Percentiles rank a stretch among this genome's conserved stretches.
These are phyloP conservation scores for Sminthurides aquaticus DNA, from an alignment of 2,888 invertebrate species.

Conservation along the genomic window DNA sequence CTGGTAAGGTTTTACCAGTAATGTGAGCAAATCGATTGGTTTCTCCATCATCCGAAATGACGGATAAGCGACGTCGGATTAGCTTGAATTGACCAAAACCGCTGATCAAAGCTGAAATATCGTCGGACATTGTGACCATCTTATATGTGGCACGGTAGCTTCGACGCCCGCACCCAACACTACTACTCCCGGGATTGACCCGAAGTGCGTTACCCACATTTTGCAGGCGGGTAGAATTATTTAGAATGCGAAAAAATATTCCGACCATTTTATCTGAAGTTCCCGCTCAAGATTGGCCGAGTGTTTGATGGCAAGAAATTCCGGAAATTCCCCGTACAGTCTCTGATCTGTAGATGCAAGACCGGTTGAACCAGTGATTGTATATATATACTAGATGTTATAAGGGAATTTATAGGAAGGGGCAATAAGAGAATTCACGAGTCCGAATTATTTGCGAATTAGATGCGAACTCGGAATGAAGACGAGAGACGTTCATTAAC, in stretches of 20 bases:
- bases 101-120: constrained; percentile 13
- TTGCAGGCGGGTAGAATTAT: not conserved
- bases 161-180: not conserved
- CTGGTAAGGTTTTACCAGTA: not conserved
- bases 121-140: constrained; percentile 9
- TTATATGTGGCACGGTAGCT: not conserved
- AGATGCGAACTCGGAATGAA: too few species aligned
- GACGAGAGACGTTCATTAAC: too few species aligned
- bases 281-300: not conserved
- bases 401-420: too few species aligned
- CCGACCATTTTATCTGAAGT: not conserved
- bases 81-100: constrained; percentile 17
- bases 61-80: constrained; percentile 5
- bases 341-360: too few species aligned
- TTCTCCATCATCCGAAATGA: constrained; percentile 12
- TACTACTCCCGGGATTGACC: constrained; percentile 1
- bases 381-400: too few species aligned
- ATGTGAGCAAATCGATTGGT: not conserved
- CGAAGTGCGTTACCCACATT: not conserved
- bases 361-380: too few species aligned
- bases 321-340: too few species aligned
- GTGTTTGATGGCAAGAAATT: too few species aligned
- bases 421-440: too few species aligned
- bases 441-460: too few species aligned
- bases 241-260: not conserved